Conservation (phyloP, 2,888 invertebrate species). For the Eupithecia tripunctaria region DNA sequence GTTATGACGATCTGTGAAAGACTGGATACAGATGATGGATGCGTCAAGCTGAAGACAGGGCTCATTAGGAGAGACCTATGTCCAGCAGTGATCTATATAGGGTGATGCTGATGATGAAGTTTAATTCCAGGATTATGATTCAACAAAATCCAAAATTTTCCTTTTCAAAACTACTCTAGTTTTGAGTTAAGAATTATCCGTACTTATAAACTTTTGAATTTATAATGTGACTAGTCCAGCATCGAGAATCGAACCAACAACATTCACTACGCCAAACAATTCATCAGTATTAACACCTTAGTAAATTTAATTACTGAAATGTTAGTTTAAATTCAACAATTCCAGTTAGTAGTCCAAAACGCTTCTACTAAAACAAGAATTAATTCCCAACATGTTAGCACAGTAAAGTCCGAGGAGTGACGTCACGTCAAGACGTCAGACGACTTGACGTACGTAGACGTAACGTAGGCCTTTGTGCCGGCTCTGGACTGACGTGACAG, state of each 20-base stretch:
- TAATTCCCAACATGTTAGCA: not conserved
- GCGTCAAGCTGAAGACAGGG: no score
- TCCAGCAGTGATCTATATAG: no score
- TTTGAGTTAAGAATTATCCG: no score
- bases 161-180: no score
- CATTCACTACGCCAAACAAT: not conserved
- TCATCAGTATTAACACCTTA: not conserved
- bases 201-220: no score
- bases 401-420: not conserved
- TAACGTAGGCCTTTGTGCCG: constrained; percentile 8
- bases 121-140: no score
- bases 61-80: no score
- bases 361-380: not conserved
- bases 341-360: not conserved
- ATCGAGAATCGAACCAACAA: not conserved
- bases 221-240: not conserved
- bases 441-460: constrained; percentile 3
- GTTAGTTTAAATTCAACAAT: not conserved
- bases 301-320: not conserved
- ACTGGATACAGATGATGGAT: no score
- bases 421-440: not conserved
- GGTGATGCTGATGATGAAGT: no score
- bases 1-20: no score
- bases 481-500: not conserved
- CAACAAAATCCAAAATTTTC: no score